Evolutionary conservation across 1,140 invertebrate species (phyloP), one percentile per base, ranked within the genome.

Genomic region (Mactra quadrangularis): DNA sequence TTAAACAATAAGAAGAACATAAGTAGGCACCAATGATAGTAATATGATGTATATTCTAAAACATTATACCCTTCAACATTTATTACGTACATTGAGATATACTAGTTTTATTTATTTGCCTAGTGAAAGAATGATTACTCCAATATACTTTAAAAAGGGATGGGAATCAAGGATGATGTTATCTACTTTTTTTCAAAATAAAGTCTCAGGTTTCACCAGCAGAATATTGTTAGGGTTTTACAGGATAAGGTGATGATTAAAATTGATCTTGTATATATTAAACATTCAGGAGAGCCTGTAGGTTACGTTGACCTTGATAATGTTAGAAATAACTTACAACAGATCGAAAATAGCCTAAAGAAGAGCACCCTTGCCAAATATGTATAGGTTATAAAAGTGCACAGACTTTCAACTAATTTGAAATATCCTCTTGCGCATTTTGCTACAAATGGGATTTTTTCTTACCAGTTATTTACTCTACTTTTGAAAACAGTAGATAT

Each of bases 1-100:
- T 64, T 33, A 15, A 1, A 17, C 45, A 50, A 15, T 75, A 75
- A 38, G 47, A 45, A 25, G 47, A 33, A 25, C 64, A 55, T 57
- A 60, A 57, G 25, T 82, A 70, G 78, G 66, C 72, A 29, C 82
- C 50, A 19, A 76, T 72, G 66, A 71, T 84, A 2, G 35, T 84
- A 15, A 79, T 64, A 22, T 79, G 83, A 64, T 74, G 76, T 55
- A 59, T 83, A 7, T 76, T 50, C 33, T 27, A 71, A 4, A 64
- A n/a, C n/a, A 66, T 41, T 3, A 38, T 59, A n/a, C 68, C 55
- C 13, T 57, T 52, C 0, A 53, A 3, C 1, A 47, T 60, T 0
- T 77, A 70, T 60, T 52, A 83, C n/a, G n/a, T 53, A 19, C 72
- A 19, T 1, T 83, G 41, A 2, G 68, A 0, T 31, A 83, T 1